These are phyloP conservation scores for Centruroides vittatus DNA, from an alignment of 1,140 invertebrate genomes.

Conservation along the genomic window DNA sequence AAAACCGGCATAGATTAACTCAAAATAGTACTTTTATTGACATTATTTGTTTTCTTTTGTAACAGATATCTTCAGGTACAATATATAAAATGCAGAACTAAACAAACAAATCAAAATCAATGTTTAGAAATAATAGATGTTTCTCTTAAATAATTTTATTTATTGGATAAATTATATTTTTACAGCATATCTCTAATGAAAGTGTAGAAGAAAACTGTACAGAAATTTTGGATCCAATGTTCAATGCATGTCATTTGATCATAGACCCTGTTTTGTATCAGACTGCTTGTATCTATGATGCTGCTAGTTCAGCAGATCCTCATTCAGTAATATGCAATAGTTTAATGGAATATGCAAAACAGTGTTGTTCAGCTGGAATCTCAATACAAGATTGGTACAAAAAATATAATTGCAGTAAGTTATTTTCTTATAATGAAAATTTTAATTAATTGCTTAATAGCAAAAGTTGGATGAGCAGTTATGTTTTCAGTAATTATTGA, in stretches of 20 bases:
- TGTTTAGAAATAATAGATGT: too few species aligned
- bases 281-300: constrained; percentile 47
- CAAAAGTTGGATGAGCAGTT: too few species aligned
- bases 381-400: constrained; percentile 51
- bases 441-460: background rate
- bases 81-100: too few species aligned
- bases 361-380: constrained; percentile 47
- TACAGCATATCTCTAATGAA: constrained; percentile 11
- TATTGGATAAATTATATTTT: background rate
- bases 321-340: constrained; percentile 40
- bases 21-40: too few species aligned
- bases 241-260: constrained; percentile 46
- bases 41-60: too few species aligned
- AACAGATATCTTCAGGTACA: too few species aligned
- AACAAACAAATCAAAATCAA: too few species aligned
- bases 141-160: too few species aligned
- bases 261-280: constrained; percentile 50
- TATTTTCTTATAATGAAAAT: background rate
- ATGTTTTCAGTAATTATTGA: too few species aligned
- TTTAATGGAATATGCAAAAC: constrained; percentile 53
- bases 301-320: constrained; percentile 37
- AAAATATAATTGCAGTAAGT: constrained; percentile 43
- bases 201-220: constrained; percentile 10
- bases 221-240: constrained; percentile 29
- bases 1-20: too few species aligned